Evolutionary conservation across 2,113 vertebrate species (phyloP).

Genomic region (Carassius carassius): DNA sequence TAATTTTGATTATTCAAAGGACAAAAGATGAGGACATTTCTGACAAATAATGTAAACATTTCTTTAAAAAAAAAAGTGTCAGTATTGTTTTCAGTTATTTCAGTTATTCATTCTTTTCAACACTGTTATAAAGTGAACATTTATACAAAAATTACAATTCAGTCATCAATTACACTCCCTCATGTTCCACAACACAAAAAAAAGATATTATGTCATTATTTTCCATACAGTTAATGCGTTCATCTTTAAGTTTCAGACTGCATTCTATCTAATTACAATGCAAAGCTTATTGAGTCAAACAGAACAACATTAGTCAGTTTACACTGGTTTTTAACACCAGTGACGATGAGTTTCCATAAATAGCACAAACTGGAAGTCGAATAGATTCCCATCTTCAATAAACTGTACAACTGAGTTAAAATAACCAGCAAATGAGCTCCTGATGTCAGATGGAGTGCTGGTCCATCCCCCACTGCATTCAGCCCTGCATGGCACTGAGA

Average conservation of each 20-base stretch:
- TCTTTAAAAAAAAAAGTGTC: not conserved
- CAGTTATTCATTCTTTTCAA: not conserved
- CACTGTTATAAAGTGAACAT: not conserved
- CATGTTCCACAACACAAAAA: not conserved
- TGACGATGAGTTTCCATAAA: not conserved
- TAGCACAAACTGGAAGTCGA: not conserved
- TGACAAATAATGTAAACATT: not conserved
- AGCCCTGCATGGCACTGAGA: constrained; percentile 23
- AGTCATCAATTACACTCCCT: not conserved
- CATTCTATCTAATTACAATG: not conserved
- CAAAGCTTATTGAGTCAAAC: not conserved
- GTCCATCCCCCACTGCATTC: constrained; percentile 25
- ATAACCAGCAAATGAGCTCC: constrained; percentile 6
- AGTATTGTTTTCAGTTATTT: not conserved
- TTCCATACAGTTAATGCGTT: not conserved
- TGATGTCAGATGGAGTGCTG: constrained; percentile 9
- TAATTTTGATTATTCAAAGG: not conserved
- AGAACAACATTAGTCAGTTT: not conserved
- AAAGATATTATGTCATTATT: not conserved
- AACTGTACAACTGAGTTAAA: not conserved
- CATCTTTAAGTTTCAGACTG: not conserved
- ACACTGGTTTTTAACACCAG: not conserved
- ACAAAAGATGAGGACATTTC: not conserved
- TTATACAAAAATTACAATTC: not conserved
- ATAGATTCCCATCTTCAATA: constrained; percentile 12